phyloP scores from a whole-genome alignment of 92 coral and sea anemone species.

The Blastomussa wellsi region DNA sequence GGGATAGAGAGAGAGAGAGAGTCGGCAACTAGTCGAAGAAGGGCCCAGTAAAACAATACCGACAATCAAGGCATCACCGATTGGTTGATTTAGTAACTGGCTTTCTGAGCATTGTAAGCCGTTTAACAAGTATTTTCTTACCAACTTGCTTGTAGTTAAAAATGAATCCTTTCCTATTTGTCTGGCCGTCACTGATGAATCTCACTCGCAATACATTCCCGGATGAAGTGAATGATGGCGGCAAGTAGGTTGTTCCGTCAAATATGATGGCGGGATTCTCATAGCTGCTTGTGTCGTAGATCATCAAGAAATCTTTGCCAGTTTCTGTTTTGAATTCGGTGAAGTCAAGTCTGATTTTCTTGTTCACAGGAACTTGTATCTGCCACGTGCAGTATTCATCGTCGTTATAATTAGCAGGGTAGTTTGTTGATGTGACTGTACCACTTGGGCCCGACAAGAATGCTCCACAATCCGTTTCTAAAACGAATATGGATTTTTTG shows the following conservation, averaged over 20 bases:
- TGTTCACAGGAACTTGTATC: conserved; percentile 79
- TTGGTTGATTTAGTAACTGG: too few relatives aligned
- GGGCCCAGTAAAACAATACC: too few relatives aligned
- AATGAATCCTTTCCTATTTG: conserved; percentile 75
- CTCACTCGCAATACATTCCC: conserved; percentile 79
- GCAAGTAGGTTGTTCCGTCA: conserved; percentile 70
- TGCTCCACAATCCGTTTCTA: conserved; percentile 85
- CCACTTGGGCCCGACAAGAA: conserved; percentile 83
- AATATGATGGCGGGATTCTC: conserved; percentile 59
- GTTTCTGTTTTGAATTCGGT: conserved; percentile 72
- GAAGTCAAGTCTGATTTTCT: conserved; percentile 86
- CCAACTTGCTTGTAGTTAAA: conserved; percentile 83
- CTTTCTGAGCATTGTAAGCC: too few relatives aligned
- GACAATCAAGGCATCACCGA: too few relatives aligned
- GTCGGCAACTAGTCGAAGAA: too few relatives aligned
- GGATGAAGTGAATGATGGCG: conserved; percentile 87
- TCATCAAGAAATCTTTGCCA: conserved; percentile 65
- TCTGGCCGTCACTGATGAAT: conserved; percentile 77
- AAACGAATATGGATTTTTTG: neutral
- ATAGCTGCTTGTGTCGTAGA: conserved; percentile 71
- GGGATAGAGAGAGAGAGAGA: too few relatives aligned
- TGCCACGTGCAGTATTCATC: conserved; percentile 96
- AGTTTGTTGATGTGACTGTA: conserved; percentile 71
- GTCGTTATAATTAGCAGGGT: conserved; percentile 73
- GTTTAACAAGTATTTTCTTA: conserved; percentile 36